These are phyloP conservation scores for Lymantria dispar DNA, from an alignment of 2,888 invertebrate species.

Conservation along the genomic window DNA sequence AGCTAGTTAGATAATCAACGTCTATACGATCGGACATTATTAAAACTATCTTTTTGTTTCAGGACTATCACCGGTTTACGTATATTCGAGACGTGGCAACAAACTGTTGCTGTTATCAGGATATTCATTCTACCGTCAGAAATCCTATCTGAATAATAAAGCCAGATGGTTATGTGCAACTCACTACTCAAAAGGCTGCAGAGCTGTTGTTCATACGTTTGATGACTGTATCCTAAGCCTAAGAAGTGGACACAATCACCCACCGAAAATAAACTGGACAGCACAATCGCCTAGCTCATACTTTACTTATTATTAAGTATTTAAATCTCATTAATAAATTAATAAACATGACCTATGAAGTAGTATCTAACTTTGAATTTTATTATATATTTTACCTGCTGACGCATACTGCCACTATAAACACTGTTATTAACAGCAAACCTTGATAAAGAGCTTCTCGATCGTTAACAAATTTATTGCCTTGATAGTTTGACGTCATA, in stretches of 20 bases:
- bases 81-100: not conserved
- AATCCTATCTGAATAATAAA: not conserved
- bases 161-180: slow-evolving; percentile 7
- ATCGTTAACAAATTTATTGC: too few relatives aligned
- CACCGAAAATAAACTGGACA: slow-evolving; percentile 1
- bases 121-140: slow-evolving; percentile 8
- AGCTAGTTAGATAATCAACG: not conserved
- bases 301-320: too few relatives aligned
- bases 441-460: too few relatives aligned
- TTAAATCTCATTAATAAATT: too few relatives aligned
- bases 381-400: too few relatives aligned
- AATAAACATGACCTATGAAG: too few relatives aligned
- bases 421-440: too few relatives aligned
- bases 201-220: slow-evolving; percentile 6
- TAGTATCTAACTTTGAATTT: too few relatives aligned
- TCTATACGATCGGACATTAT: not conserved
- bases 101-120: slow-evolving; percentile 3
- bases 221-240: slow-evolving; percentile 1
- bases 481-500: too few relatives aligned
- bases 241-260: slow-evolving; percentile 6
- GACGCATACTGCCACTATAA: too few relatives aligned
- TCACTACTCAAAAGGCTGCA: slow-evolving; percentile 3
- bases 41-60: not conserved
- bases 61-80: not conserved
- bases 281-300: not conserved